Conservation (phyloP, 37 sponge, comb jelly and placozoan species). For the Spongilla lacustris region DNA sequence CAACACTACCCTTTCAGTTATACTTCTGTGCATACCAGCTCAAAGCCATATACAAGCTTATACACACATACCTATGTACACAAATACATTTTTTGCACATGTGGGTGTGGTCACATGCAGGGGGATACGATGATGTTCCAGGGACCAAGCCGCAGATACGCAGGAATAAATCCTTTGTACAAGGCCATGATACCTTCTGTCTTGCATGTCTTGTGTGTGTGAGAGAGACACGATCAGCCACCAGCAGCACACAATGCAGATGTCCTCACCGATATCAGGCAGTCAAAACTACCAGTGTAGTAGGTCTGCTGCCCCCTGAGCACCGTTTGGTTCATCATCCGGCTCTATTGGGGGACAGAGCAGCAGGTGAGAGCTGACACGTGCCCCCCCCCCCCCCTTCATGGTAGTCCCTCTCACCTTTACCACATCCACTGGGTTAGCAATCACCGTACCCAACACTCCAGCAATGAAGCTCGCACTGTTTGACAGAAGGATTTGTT, state of each 20-base stretch:
- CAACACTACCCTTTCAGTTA: too few relatives aligned
- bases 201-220: constrained; percentile 58
- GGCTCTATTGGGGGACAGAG: constrained; percentile 19
- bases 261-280: constrained; percentile 68
- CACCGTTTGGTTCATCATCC: constrained; percentile 90
- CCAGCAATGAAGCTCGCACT: constrained; percentile 81
- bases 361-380: not conserved
- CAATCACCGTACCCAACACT: constrained; percentile 62
- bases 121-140: constrained; percentile 94
- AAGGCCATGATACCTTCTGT: constrained; percentile 85
- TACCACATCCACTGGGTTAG: constrained; percentile 90
- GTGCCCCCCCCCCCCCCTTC: not conserved
- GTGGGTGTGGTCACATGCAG: not conserved
- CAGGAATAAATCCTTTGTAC: constrained; percentile 90
- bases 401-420: constrained; percentile 56
- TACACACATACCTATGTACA: not conserved
- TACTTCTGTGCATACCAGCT: not conserved
- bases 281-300: constrained; percentile 77
- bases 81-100: not conserved
- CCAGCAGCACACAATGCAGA: not conserved
- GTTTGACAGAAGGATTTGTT: not conserved
- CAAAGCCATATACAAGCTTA: not conserved
- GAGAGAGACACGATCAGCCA: not conserved
- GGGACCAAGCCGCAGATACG: constrained; percentile 89
- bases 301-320: constrained; percentile 10